These are phyloP conservation scores for Ormia ochracea DNA, from an alignment of 2,888 invertebrate species.

Conservation along the genomic window DNA sequence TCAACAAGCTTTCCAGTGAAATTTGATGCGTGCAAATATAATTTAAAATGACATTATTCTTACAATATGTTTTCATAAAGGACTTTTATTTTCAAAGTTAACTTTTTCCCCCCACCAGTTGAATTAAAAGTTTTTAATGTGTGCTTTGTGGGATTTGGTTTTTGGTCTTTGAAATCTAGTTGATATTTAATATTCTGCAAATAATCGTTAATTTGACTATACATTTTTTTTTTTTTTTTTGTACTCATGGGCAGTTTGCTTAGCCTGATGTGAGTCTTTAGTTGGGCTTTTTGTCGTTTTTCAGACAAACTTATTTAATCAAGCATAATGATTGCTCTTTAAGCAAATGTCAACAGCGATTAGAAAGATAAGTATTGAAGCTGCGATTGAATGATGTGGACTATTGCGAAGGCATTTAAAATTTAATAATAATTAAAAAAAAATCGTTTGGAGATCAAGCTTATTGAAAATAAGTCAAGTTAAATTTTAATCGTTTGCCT, in stretches of 20 bases:
- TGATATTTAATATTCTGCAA: slow-evolving; percentile 44
- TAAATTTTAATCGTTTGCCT: background rate
- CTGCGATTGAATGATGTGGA: background rate
- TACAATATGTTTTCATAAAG: background rate
- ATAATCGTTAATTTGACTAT: background rate
- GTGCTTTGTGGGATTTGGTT: background rate
- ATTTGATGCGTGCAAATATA: slow-evolving; percentile 63
- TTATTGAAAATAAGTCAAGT: background rate
- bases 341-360: slow-evolving; percentile 54
- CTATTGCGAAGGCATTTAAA: background rate
- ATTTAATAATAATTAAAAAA: background rate
- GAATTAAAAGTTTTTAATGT: background rate
- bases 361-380: slow-evolving; percentile 40
- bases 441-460: slow-evolving; percentile 5
- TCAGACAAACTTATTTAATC: slow-evolving; percentile 57
- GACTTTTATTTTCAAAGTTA: background rate
- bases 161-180: slow-evolving; percentile 39
- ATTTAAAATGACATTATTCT: slow-evolving; percentile 56
- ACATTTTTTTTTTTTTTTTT: background rate
- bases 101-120: background rate
- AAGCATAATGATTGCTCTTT: slow-evolving; percentile 56
- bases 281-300: slow-evolving; percentile 1
- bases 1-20: slow-evolving; percentile 61
- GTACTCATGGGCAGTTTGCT: background rate
- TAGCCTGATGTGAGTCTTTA: background rate